phyloP scores from a whole-genome alignment of 2,113 vertebrate genomes.

The Cnemophilus loriae region DNA sequence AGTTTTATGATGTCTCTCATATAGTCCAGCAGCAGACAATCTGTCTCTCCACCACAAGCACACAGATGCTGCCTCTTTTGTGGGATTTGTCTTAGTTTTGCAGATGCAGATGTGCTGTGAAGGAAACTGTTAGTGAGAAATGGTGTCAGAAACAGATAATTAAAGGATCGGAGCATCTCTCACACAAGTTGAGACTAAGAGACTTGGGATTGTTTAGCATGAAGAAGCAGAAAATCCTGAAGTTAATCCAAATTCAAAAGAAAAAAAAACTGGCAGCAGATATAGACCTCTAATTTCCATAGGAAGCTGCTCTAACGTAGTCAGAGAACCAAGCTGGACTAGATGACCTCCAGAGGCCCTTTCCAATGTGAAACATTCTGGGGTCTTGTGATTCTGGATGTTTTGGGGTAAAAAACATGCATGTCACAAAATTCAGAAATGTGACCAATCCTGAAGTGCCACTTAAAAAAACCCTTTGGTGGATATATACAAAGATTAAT shows the following conservation, averaged over 20 bases:
- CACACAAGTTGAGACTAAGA: neutral
- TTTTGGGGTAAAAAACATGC: neutral
- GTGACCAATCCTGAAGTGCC: neutral
- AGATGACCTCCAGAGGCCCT: neutral
- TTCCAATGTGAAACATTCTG: neutral
- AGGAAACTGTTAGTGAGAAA: neutral
- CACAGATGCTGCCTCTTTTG: neutral
- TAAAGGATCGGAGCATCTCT: neutral
- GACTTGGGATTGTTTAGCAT: neutral
- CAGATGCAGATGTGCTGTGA: neutral
- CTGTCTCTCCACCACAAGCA: neutral
- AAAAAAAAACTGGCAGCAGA: neutral
- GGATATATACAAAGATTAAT: neutral
- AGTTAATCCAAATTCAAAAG: neutral
- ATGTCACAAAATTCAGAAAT: neutral
- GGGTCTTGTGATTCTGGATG: neutral
- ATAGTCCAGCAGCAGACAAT: neutral
- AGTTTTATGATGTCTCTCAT: neutral
- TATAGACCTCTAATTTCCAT: neutral
- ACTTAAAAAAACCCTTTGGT: neutral
- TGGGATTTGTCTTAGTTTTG: neutral
- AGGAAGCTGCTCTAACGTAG: neutral
- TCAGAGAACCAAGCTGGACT: neutral
- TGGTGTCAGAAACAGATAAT: neutral
- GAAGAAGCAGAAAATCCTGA: neutral